phyloP scores from a whole-genome alignment of 2,888 invertebrate genomes.

The Cerastoderma edule region DNA sequence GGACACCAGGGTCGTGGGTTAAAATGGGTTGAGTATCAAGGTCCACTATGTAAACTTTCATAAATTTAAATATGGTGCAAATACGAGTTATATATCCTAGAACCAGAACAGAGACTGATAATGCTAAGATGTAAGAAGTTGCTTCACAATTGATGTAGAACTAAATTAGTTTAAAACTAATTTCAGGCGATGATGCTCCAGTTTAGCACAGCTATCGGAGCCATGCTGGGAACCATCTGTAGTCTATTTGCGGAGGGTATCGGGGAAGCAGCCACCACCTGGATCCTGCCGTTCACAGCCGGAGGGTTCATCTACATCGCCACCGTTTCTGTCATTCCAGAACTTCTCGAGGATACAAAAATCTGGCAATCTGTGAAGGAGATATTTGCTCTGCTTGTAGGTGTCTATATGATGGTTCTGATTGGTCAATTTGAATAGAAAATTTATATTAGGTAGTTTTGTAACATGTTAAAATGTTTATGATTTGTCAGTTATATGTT shows the following conservation, averaged over 20 bases:
- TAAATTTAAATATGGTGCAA: no score
- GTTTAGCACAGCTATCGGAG: slow-evolving; percentile 96
- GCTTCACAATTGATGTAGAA: no score
- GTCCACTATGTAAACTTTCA: no score
- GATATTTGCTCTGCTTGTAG: slow-evolving; percentile 93
- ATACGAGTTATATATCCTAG: no score
- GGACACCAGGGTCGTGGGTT: no score
- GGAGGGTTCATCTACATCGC: slow-evolving; percentile 99
- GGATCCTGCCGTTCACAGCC: slow-evolving; percentile 98
- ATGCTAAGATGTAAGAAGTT: no score
- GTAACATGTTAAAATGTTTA: no score
- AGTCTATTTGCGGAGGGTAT: slow-evolving; percentile 92
- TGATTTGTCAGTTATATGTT: no score
- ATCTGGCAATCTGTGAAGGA: slow-evolving; percentile 95
- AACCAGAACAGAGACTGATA: no score
- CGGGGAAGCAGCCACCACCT: slow-evolving; percentile 84
- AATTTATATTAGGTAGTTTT: no score
- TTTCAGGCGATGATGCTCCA: slow-evolving; percentile 95
- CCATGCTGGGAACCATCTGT: slow-evolving; percentile 95
- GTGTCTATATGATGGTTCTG: slow-evolving; percentile 97
- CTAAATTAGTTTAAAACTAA: no score
- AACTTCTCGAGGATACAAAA: slow-evolving; percentile 94
- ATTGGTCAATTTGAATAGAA: slow-evolving; percentile 91
- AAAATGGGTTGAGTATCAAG: no score
- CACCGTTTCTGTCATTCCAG: slow-evolving; percentile 99